Percentiles rank a stretch among this genome's conserved stretches.
Conservation (phyloP, 2,113 vertebrate genomes). For the Scartelaos histophorus region DNA sequence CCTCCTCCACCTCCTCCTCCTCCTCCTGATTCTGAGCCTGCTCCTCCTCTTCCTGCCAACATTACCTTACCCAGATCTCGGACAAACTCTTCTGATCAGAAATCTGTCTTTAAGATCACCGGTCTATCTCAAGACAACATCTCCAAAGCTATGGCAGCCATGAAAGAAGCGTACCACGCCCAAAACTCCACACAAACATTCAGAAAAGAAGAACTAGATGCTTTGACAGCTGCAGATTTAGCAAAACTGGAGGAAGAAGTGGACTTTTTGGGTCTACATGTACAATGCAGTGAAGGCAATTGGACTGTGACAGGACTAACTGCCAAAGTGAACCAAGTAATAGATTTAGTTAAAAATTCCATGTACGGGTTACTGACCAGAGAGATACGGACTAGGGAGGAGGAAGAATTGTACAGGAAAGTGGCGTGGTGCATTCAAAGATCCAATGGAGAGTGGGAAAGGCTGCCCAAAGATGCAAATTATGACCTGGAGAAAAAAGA, state of each 20-base stretch:
- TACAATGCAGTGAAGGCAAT: background rate
- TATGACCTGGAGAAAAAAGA: constrained; percentile 45
- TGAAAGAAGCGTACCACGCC: constrained; percentile 39
- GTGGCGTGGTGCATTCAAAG: constrained; percentile 67
- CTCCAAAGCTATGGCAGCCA: constrained; percentile 22
- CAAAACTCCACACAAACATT: constrained; percentile 44
- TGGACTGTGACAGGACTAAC: constrained; percentile 51
- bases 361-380: background rate
- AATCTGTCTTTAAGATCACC: constrained; percentile 50
- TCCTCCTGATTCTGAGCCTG: background rate
- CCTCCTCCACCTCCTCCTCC: background rate
- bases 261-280: constrained; percentile 34
- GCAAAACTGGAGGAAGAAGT: constrained; percentile 10
- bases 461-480: constrained; percentile 59
- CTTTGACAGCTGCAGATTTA: constrained; percentile 8
- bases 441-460: constrained; percentile 47
- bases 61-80: background rate
- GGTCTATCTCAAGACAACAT: constrained; percentile 34
- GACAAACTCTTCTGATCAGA: background rate
- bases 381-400: constrained; percentile 41
- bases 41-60: background rate
- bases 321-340: constrained; percentile 47
- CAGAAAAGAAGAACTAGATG: constrained; percentile 14
- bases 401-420: constrained; percentile 37
- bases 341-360: constrained; percentile 1